These are phyloP conservation scores for Calephelis virginiensis DNA, from an alignment of 1,140 invertebrate genomes.

Conservation along the genomic window DNA sequence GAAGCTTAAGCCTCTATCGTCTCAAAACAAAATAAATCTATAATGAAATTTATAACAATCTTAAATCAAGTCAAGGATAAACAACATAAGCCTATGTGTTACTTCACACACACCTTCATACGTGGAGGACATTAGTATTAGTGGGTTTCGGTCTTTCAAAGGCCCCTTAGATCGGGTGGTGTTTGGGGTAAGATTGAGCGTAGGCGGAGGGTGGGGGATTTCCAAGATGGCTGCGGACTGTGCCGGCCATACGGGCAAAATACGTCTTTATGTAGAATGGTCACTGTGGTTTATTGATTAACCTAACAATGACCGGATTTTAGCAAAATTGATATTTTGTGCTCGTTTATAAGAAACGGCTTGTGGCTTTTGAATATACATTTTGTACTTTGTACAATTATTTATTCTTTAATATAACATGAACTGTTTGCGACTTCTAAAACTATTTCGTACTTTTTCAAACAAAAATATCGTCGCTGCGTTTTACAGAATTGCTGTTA, in stretches of 20 bases:
- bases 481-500: no score
- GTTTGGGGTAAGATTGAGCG: slow-evolving; percentile 69
- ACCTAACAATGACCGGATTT: not conserved
- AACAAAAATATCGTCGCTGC: no score
- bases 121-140: slow-evolving; percentile 70
- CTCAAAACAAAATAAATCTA: no score
- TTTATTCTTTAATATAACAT: no score
- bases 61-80: slow-evolving; percentile 49
- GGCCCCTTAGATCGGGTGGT: slow-evolving; percentile 69
- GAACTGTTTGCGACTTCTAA: no score
- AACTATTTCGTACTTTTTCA: no score
- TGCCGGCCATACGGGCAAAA: slow-evolving; percentile 76
- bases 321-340: not conserved
- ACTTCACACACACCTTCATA: slow-evolving; percentile 47
- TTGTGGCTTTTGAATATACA: no score
- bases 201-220: slow-evolving; percentile 49
- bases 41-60: slow-evolving; percentile 31
- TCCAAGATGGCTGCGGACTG: slow-evolving; percentile 70
- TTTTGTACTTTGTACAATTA: no score
- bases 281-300: slow-evolving; percentile 46
- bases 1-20: no score
- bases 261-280: slow-evolving; percentile 59
- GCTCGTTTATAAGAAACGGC: not conserved
- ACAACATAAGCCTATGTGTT: slow-evolving; percentile 41
- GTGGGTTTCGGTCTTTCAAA: slow-evolving; percentile 54